Evolutionary conservation across 2,888 invertebrate genomes (phyloP), one percentile per base, ranked within the genome.

Genomic region (Perithous albicinctus): DNA sequence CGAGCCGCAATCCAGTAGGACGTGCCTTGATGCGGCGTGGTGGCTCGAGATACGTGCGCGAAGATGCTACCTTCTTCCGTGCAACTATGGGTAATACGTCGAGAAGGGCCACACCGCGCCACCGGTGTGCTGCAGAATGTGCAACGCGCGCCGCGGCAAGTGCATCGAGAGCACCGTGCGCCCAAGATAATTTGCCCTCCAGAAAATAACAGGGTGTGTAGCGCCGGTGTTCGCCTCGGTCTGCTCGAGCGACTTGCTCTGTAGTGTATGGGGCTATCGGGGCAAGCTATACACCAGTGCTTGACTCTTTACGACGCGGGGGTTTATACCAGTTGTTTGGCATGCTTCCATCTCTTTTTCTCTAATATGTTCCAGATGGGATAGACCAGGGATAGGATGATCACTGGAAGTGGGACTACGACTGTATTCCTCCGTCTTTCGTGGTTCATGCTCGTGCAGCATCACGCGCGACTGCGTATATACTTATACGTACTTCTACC

Each of bases 11-110:
- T 91, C 88, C 91, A 88, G 91, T 91, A 91, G 92, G 91, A 92
- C 92, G 92, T 92, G 91, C 90, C 89, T 91, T 91, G 91, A 91
- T 91, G 90, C 88, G 89, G 89, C 90, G 88, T 91, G 91, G 89
- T 91, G 89, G 91, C 86, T 91, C 88, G 87, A 90, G 90, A 91
- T 91, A 91, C 91, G 91, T 91, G 91, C 90, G 89, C 90, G 89
- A 91, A 90, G 87, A 89, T 89, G 90, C 91, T 91, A 91, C 91
- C 81, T 90, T 91, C 90, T 91, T 91, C 89, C 86, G 89, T 89
- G 87, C 89, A 88, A 89, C 90, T 86, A 87, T 84, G 85, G 86
- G 63, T 83, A 70, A 70, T 70, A 70, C 70, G 70, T 70, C 41
- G 70, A 41, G 70, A 35, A 26, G 20, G 41, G 56, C 70, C 56